These are phyloP conservation scores for Todiramphus saurophagus DNA, from an alignment of 2,113 vertebrate species.

Conservation along the genomic window DNA sequence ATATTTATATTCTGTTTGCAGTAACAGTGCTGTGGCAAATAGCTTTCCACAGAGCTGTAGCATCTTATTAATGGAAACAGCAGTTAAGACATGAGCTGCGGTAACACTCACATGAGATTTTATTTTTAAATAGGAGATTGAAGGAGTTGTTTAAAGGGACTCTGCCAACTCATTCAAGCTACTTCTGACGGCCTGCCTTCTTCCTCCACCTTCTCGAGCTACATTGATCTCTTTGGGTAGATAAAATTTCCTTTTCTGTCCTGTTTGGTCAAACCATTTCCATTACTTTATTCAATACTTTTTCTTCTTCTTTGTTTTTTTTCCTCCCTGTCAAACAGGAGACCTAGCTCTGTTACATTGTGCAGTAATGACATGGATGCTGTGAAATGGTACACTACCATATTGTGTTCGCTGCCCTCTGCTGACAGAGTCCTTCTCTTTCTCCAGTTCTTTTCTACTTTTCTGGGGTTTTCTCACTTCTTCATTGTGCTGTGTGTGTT, in stretches of 20 bases:
- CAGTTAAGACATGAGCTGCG: slow-evolving; percentile 16
- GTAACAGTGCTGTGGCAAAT: slow-evolving; percentile 71
- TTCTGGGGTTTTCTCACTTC: neutral
- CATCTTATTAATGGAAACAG: slow-evolving; percentile 44
- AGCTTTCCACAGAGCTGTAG: slow-evolving; percentile 42
- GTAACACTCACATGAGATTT: slow-evolving; percentile 33
- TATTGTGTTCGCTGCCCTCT: neutral
- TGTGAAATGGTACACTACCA: neutral
- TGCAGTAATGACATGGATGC: neutral
- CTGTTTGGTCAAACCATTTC: neutral
- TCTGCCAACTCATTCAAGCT: neutral
- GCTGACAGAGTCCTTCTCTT: neutral
- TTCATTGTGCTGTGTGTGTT: neutral
- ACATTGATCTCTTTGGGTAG: neutral
- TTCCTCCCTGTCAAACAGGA: neutral
- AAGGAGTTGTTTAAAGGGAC: slow-evolving; percentile 25
- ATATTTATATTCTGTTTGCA: slow-evolving; percentile 76
- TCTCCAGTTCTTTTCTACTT: neutral
- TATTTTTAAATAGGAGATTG: slow-evolving; percentile 45
- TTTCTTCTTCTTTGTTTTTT: too few relatives aligned
- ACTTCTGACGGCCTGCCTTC: neutral
- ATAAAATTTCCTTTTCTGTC: neutral
- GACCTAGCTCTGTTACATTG: neutral
- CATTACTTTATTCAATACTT: neutral
- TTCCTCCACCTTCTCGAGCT: neutral